A percentile compares a stretch with the other conserved stretches of the same genome.
Evolutionary conservation across 2,797 vertebrate species (phyloP).

Genomic region (Propithecus deckenii): DNA sequence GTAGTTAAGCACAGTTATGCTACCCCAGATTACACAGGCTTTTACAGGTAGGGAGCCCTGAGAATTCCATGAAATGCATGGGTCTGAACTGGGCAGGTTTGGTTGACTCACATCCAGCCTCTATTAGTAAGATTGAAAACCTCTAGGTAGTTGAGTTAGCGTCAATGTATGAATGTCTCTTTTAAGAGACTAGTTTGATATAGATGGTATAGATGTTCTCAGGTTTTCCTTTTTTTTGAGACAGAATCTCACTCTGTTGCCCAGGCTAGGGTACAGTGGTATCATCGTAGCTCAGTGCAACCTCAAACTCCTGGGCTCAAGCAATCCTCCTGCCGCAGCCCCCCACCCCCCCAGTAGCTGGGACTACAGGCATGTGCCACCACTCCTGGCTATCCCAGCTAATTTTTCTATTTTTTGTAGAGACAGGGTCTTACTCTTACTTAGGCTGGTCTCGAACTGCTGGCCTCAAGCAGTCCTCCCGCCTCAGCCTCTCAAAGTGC

Average conservation of each 20-base stretch:
- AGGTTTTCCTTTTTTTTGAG: not conserved
- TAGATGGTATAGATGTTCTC: not conserved
- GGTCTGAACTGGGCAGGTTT: not conserved
- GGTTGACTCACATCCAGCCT: not conserved
- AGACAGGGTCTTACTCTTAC: not conserved
- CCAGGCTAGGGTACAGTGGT: not conserved
- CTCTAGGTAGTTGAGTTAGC: not conserved
- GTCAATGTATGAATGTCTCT: not conserved
- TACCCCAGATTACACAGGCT: not conserved
- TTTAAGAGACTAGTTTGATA: not conserved
- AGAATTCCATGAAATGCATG: not conserved
- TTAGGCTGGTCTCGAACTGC: not conserved
- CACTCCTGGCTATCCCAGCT: not conserved
- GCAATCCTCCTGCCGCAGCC: not conserved
- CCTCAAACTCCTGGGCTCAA: not conserved
- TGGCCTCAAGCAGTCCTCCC: not conserved
- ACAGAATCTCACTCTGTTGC: not conserved
- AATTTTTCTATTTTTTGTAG: not conserved
- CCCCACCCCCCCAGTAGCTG: not conserved
- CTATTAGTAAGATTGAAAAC: not conserved
- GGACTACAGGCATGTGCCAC: not conserved
- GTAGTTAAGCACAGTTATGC: not conserved
- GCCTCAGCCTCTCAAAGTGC: not conserved
- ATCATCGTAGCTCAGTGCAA: not conserved
- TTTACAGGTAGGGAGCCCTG: not conserved